phyloP scores from a whole-genome alignment of 2,888 invertebrate species.

The Ectobius pallidus region DNA sequence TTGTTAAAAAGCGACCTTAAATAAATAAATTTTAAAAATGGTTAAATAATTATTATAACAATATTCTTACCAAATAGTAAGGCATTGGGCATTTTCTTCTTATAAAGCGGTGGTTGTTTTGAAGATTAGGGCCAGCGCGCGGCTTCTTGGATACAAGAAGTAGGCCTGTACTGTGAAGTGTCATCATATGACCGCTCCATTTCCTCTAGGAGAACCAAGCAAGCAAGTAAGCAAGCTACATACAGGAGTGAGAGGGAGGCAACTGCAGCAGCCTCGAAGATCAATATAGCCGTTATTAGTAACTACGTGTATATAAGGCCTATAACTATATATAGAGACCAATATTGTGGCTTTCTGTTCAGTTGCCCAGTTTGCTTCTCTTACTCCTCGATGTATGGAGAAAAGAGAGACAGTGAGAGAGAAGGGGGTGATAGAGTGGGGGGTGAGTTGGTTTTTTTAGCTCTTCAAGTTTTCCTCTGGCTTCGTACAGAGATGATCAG shows the following conservation, averaged over 20 bases:
- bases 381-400: conserved; percentile 16
- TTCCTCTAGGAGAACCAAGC: conserved; percentile 7
- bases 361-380: conserved; percentile 29
- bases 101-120: no score
- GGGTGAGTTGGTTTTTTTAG: conserved; percentile 22
- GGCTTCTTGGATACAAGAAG: no score
- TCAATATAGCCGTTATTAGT: conserved; percentile 32
- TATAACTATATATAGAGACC: conserved; percentile 31
- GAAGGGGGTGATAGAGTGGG: background rate
- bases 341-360: conserved; percentile 37
- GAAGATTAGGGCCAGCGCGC: no score
- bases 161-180: no score
- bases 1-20: no score
- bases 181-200: conserved; percentile 13
- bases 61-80: no score
- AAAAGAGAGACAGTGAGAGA: background rate
- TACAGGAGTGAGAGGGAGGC: conserved; percentile 5
- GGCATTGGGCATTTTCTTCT: no score
- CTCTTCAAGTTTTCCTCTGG: conserved; percentile 23
- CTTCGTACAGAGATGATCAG: conserved; percentile 23
- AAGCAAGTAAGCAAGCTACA: conserved; percentile 6
- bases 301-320: conserved; percentile 29
- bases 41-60: no score
- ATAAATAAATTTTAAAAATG: no score
- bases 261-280: conserved; percentile 31